Percentiles rank a stretch among this genome's conserved stretches.
Conservation (phyloP, 2,113 vertebrate genomes). For the Antechinus stuartii region DNA sequence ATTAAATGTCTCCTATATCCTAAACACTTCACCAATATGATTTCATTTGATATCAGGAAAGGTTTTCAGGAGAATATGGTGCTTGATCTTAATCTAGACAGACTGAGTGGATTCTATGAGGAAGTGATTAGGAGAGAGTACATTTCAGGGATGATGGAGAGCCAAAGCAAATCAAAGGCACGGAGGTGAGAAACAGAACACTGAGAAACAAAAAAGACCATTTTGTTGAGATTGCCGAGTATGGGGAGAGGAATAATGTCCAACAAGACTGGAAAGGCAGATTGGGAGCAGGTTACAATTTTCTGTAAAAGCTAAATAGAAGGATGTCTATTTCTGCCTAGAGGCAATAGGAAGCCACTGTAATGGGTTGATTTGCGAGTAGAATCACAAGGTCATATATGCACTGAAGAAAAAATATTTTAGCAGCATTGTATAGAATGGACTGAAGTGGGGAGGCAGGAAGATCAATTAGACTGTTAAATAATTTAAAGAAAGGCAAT, state of each 20-base stretch:
- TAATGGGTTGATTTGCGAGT: neutral
- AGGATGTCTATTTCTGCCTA: neutral
- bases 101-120: neutral
- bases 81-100: neutral
- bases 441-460: neutral
- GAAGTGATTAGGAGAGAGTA: neutral
- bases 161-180: neutral
- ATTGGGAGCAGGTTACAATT: neutral
- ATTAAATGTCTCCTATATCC: neutral
- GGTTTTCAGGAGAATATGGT: neutral
- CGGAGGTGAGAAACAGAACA: neutral
- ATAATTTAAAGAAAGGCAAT: neutral
- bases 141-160: neutral
- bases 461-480: neutral
- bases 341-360: neutral
- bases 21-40: neutral
- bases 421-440: neutral
- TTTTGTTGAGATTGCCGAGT: neutral
- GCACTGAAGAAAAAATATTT: neutral
- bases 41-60: neutral
- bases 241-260: neutral
- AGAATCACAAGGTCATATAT: neutral
- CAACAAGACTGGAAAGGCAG: neutral
- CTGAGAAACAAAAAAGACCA: neutral
- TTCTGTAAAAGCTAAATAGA: neutral